Base-by-base conservation (phyloP, 1,140 invertebrate species). In the Triops cancriformis region DNA sequence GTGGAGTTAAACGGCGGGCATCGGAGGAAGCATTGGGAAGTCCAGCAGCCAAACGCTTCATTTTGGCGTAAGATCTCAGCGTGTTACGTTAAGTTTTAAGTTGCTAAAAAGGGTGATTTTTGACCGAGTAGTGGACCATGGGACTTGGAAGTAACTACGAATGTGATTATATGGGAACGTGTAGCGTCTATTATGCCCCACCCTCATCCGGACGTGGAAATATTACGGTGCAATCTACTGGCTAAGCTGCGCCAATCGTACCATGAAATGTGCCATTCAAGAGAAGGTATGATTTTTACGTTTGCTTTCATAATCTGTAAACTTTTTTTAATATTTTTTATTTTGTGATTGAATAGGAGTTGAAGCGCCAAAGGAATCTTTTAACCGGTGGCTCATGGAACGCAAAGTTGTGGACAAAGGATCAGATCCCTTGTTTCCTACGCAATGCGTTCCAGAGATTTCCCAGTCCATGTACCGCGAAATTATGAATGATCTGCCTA, bases 401-500 rank as follows among this genome's bases (percentile, higher is more conserved):
- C 87, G 96, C 23, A 97, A 98, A 86, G 92, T 97, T 0, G 91
- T 94, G 77, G 96, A 98, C 82, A 84, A 84, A 78, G 87, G 86
- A 6, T 82, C 80, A 18, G 97, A 98, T 87, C 93, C 95, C 0
- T 83, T 98, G 31, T 84, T 98, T 23, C 96, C 96, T 0, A 95
- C 93, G 82, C 91, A 92, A 83, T 98, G 96, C 86, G 90, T 91
- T 80, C 93, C 94, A 10, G 96, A 98, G 85, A 92, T 98, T 79
- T 97, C 96, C 1, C 89, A 92, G 83, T 94, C 94, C 5, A 97
- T 98, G 95, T 97, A 96, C 84, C 90, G 94, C 77, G 97, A 98
- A 87, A 97, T 99, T 37, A 98, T 99, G 95, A 96, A 97, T 85
- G 96, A 98, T 84, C 97, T 99, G 82, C 97, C 97, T 0, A 95